Conservation (phyloP, 2,113 vertebrate species). For the Nyctereutes procyonoides region DNA sequence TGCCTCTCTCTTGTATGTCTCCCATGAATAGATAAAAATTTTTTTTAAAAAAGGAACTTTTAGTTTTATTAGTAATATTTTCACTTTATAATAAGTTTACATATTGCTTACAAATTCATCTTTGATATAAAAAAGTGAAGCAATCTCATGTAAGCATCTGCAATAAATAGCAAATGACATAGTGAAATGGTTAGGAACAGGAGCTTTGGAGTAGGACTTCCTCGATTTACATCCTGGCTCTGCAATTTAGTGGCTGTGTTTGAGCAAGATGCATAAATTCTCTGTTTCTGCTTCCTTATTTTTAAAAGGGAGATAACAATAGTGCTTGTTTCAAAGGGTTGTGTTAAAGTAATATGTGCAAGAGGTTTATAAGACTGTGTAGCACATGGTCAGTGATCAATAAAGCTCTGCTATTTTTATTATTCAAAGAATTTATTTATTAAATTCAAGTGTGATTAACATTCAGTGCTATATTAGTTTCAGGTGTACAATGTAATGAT, state of each 20-base stretch:
- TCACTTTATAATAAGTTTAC: not conserved
- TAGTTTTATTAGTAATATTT: not conserved
- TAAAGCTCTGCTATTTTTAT: not conserved
- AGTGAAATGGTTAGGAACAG: not conserved
- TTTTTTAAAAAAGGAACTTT: not conserved
- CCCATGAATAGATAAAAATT: too few relatives aligned
- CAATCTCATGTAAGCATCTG: not conserved
- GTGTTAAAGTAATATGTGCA: not conserved
- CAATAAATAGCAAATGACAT: conserved; percentile 9
- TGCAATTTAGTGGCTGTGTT: not conserved
- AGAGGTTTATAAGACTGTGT: not conserved
- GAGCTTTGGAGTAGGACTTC: not conserved
- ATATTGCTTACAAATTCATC: conserved; percentile 1
- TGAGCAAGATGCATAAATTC: not conserved
- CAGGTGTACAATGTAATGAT: not conserved
- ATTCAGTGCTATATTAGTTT: not conserved
- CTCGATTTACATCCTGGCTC: not conserved
- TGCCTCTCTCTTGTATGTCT: too few relatives aligned
- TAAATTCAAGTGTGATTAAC: not conserved
- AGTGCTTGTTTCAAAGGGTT: not conserved
- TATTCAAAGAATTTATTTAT: not conserved
- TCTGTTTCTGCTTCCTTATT: conserved; percentile 29
- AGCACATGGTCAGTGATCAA: not conserved
- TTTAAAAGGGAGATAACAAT: not conserved
- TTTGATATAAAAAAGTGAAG: conserved; percentile 15